Evolutionary conservation across 2,113 vertebrate genomes (phyloP).

Genomic region (Jacana jacana): DNA sequence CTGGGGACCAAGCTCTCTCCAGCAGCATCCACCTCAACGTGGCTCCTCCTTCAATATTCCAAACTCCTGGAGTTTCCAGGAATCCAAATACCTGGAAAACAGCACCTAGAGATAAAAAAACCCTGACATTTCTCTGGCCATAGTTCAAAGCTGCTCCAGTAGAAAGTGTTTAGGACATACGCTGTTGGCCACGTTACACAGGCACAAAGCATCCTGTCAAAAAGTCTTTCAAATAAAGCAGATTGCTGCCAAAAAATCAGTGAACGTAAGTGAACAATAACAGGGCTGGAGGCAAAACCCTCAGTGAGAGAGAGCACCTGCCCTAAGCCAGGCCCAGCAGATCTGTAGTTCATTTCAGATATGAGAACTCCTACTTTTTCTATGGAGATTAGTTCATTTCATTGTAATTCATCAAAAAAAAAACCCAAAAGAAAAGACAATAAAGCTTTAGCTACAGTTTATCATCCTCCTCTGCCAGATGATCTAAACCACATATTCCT

Average conservation of each 20-base stretch:
- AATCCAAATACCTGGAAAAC: background rate
- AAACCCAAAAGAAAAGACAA: background rate
- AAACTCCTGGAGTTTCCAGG: too few relatives aligned
- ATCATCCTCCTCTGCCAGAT: background rate
- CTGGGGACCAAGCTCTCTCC: background rate
- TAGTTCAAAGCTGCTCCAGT: background rate
- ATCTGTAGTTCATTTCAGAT: background rate
- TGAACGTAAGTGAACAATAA: background rate
- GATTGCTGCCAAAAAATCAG: background rate
- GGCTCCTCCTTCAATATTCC: rapidly evolving
- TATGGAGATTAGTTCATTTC: background rate
- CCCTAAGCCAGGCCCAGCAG: background rate
- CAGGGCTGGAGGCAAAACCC: background rate
- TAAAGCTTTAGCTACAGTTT: background rate
- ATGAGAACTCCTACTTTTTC: background rate
- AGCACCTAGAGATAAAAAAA: background rate
- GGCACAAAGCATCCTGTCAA: background rate
- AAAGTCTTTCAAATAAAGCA: background rate
- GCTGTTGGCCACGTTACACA: background rate
- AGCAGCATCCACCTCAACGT: background rate
- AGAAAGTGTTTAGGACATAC: background rate
- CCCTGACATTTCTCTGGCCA: background rate
- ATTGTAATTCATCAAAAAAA: background rate
- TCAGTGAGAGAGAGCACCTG: background rate
- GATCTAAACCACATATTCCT: background rate